Evolutionary conservation across 2,888 invertebrate species (phyloP).

Genomic region (Dicyrtoma fusca): DNA sequence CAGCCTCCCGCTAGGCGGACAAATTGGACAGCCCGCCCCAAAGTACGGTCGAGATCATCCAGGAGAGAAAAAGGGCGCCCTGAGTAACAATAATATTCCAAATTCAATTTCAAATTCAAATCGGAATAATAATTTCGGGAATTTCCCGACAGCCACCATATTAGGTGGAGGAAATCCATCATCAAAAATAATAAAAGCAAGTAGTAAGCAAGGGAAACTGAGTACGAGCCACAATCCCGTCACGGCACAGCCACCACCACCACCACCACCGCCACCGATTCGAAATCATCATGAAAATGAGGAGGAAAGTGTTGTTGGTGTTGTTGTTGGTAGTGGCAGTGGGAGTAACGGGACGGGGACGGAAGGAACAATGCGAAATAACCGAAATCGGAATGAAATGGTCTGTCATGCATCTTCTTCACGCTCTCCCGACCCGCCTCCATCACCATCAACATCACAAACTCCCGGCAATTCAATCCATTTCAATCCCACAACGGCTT

Average conservation of each 20-base stretch:
- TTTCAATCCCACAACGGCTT: constrained; percentile 20
- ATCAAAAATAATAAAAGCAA: constrained; percentile 1
- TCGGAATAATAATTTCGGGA: constrained; percentile 12
- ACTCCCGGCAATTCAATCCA: constrained; percentile 37
- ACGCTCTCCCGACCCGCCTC: constrained; percentile 29
- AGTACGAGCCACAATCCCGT: no score
- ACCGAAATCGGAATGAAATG: neutral
- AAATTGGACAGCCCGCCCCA: no score
- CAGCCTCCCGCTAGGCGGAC: no score
- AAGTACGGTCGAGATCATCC: no score
- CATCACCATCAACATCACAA: constrained; percentile 32
- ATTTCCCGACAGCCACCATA: constrained; percentile 8
- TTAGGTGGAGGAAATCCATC: constrained; percentile 28
- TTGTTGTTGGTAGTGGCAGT: no score
- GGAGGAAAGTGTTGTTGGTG: no score
- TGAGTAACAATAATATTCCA: constrained; percentile 2
- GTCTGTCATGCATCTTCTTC: constrained; percentile 31
- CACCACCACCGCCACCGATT: no score
- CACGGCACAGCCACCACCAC: no score
- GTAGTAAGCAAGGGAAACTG: neutral
- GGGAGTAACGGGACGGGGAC: neutral
- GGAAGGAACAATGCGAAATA: neutral
- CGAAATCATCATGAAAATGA: no score
- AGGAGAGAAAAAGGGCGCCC: neutral
- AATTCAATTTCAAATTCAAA: neutral